Evolutionary conservation across 1,140 invertebrate genomes (phyloP), one percentile per base, ranked within the genome.

Genomic region (Calephelis virginiensis): DNA sequence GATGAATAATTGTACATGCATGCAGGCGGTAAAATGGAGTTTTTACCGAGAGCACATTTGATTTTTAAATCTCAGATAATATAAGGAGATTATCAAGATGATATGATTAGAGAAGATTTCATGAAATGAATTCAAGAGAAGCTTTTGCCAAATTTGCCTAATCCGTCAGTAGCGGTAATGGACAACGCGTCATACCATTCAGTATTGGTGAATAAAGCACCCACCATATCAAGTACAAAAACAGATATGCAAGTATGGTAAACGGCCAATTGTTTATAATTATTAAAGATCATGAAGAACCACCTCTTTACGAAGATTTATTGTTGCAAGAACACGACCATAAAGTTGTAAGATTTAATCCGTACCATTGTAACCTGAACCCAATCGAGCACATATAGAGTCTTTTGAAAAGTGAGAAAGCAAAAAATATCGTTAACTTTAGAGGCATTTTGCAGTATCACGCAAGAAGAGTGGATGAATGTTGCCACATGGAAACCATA

Each of bases 391-490:
- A 12, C n/a, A 48, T 48, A 12, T 48, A 7, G 38, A 48, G 47
- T 2, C 47, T 48, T 48, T 10, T 12, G n/a, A 48, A 48, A 12
- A 12, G 47, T 13, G 63, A 61, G 53, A 60, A 66, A 56, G 62
- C 72, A 63, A 66, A 59, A 56, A 14, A 73, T 50, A 67, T 68
- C 53, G 59, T 62, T 14, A 48, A 53, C 63, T 47, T 69, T 53
- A 68, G 60, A 66, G 47, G 61, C 50, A 14, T 63, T 68, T 64
- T 40, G 11, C 64, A 48, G 10, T 60, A 67, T 67, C 12, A 64
- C 69, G 7, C 12, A 65, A 48, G 50, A 71, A 46, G 64, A 67
- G 13, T 67, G 53, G 70, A n/a, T 49, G 61, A 70, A 59, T 66
- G 48, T 46, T 14, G 50, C 45, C 45, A 70, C 43, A 40, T 70